Percentiles rank a stretch among this genome's conserved stretches.
Evolutionary conservation across 2,113 vertebrate species (phyloP).

Genomic region (Cebidichthys violaceus): DNA sequence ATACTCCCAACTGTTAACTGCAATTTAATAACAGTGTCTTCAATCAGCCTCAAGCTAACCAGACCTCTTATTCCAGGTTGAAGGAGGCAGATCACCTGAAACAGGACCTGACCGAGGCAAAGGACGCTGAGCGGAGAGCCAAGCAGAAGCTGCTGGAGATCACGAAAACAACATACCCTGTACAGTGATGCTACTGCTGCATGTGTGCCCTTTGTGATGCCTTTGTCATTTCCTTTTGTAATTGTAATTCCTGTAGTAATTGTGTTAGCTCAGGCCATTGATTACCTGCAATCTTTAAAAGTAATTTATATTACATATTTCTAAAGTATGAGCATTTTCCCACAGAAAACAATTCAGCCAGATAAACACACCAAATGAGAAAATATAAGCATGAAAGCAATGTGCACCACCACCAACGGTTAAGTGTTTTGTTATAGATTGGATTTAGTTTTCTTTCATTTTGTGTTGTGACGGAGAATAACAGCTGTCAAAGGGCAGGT

Average conservation of each 20-base stretch:
- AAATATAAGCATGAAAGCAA: not conserved
- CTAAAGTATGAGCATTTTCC: not conserved
- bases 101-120: slow-evolving; percentile 91
- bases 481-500: not conserved
- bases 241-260: no score
- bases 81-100: slow-evolving; percentile 94
- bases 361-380: not conserved
- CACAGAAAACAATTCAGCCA: not conserved
- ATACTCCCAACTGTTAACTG: not conserved
- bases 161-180: slow-evolving; percentile 88
- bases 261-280: slow-evolving; percentile 5
- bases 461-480: not conserved
- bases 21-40: not conserved
- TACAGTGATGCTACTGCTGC: slow-evolving; percentile 59
- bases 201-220: not conserved
- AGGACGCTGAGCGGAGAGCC: slow-evolving; percentile 89
- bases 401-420: not conserved
- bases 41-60: not conserved
- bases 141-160: slow-evolving; percentile 91
- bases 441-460: not conserved
- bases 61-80: slow-evolving; percentile 78
- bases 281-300: not conserved
- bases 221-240: not conserved
- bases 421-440: not conserved
- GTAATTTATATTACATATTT: not conserved